Percentiles rank a stretch among this genome's conserved stretches.
Conservation (phyloP, 2,797 vertebrate genomes). For the Apodemus agrarius region DNA sequence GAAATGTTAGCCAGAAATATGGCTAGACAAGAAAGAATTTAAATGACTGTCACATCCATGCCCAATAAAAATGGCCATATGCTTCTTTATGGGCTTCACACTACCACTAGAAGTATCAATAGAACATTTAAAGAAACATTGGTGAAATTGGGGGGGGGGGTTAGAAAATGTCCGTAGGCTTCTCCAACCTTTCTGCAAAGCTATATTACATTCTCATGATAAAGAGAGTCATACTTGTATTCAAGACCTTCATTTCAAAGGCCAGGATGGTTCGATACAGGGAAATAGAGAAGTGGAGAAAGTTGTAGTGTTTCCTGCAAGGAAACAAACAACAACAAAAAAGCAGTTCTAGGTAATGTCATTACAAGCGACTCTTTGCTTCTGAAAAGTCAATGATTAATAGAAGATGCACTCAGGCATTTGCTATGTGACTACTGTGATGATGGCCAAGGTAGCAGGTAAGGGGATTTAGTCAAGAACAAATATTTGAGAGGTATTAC, state of each 20-base stretch:
- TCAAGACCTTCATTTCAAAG: constrained; percentile 13
- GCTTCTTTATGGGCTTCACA: neutral
- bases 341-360: constrained; percentile 24
- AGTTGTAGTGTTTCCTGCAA: neutral
- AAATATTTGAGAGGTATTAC: constrained; percentile 66
- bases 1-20: neutral
- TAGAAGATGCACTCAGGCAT: constrained; percentile 23
- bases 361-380: constrained; percentile 17
- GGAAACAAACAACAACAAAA: neutral
- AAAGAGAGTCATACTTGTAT: constrained; percentile 25
- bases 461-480: constrained; percentile 53
- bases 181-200: constrained; percentile 27
- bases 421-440: constrained; percentile 55
- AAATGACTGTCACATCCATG: constrained; percentile 15
- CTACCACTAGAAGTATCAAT: neutral
- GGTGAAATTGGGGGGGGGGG: neutral
- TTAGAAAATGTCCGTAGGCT: neutral
- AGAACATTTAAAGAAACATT: constrained; percentile 5
- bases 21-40: constrained; percentile 18
- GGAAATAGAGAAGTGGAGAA: constrained; percentile 7
- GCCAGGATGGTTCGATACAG: neutral
- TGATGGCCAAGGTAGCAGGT: neutral
- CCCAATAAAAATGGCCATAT: neutral
- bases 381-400: constrained; percentile 68
- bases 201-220: neutral